Base-by-base conservation (phyloP, 2,113 vertebrate genomes). In the Elephas maximus region DNA sequence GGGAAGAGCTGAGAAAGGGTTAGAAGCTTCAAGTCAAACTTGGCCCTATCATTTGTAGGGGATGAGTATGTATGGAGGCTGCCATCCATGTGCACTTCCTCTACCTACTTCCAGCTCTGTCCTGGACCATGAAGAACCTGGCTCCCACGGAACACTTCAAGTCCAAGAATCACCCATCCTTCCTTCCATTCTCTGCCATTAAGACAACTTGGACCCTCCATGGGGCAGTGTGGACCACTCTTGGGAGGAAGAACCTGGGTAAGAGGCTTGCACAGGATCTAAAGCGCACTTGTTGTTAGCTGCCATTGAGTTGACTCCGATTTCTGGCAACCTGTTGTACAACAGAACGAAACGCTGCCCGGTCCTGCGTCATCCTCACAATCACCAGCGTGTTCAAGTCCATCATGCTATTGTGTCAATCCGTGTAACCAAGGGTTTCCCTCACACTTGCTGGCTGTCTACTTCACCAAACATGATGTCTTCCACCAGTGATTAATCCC, bases 171-270 rank as follows among this genome's bases (percentile, higher is more conserved):
- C 14, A 17, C 8, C 26, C 17, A 1, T n/a, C 57, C 63, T 26
- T 17, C 23, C 6, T 26, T 17, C 23, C 6, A 44, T 6, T 17
- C n/a, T 53, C 62, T 41, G 24, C 21, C 45, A 14, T 62, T 62
- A 2, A 17, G 71, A n/a, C 33, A 77, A 15, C 20, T 0, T 0
- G 57, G 6, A 33, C 30, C 6, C 30, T 21, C n/a, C 5, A 2
- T 44, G 24, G 30, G 26, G 28, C 18, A 15, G 4, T 2, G 26
- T 8, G 23, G 53, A 65, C 15, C 41, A 78, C 53, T 83, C 57
- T 30, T n/a, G 28, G n/a, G 44, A 45, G 65, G 26, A 67, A 6
- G 1, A 2, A n/a, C 0, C 0, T 5, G 1, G n/a, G 10, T 6
- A 28, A 18, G 53, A 37, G 69, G 67, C 71, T 26, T 63, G 10